A percentile compares a stretch with the other conserved stretches of the same genome.
phyloP scores from a whole-genome alignment of 1,140 invertebrate genomes.

The Lasioglossum albipes region DNA sequence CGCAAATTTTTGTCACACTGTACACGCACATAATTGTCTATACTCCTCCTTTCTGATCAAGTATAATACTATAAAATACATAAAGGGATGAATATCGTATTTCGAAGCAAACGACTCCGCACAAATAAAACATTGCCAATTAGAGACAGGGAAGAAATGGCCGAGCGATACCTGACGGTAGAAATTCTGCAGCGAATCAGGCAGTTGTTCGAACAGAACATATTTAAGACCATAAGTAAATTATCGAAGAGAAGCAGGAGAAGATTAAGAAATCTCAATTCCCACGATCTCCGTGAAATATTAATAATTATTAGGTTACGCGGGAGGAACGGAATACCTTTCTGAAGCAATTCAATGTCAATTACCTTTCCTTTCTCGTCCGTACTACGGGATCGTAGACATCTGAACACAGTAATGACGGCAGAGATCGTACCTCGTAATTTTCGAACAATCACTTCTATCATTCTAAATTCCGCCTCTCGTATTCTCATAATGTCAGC shows the following conservation, averaged over 20 bases:
- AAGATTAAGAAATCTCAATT: constrained; percentile 1
- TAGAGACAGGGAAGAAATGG: not conserved
- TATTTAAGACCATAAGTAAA: not conserved
- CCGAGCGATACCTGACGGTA: not conserved
- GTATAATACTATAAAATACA: no score
- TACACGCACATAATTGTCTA: no score
- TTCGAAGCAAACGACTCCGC: not conserved
- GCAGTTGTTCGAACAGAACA: not conserved
- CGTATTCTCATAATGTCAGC: constrained; percentile 52
- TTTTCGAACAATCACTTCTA: constrained; percentile 58
- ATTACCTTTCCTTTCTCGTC: constrained; percentile 3
- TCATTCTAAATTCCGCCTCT: constrained; percentile 58
- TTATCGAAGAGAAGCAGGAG: not conserved
- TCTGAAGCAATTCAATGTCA: constrained; percentile 35
- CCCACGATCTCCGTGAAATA: not conserved
- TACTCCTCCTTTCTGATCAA: no score
- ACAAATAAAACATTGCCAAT: not conserved
- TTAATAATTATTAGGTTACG: constrained; percentile 1
- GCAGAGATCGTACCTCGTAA: constrained; percentile 48
- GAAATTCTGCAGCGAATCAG: not conserved
- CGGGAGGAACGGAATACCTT: not conserved
- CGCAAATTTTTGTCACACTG: no score
- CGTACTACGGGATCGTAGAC: not conserved
- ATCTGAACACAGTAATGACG: constrained; percentile 33
- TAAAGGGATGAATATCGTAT: no score